phyloP scores from a whole-genome alignment of 2,797 vertebrate species.

The Hydrocynus forskahlii region DNA sequence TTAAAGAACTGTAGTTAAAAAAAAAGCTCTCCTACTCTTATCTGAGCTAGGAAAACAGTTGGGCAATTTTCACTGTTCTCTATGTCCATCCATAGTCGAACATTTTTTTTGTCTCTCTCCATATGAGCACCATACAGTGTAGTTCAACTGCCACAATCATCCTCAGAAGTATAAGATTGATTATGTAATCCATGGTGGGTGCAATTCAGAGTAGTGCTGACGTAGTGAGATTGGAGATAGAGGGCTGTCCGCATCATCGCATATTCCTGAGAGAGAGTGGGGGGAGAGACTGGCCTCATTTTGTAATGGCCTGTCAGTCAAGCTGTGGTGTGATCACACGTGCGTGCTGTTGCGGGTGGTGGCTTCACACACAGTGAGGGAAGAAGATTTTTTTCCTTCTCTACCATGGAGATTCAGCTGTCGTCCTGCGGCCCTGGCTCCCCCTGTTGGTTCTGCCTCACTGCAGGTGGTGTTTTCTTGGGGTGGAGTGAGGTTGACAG shows the following conservation, averaged over 20 bases:
- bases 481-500: slow-evolving; percentile 9
- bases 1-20: not conserved
- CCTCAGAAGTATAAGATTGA: slow-evolving; percentile 26
- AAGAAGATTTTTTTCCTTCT: slow-evolving; percentile 14
- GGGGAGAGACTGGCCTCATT: slow-evolving; percentile 42
- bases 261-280: slow-evolving; percentile 39
- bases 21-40: not conserved
- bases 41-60: not conserved
- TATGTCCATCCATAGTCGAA: not conserved
- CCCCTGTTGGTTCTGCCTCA: slow-evolving; percentile 34
- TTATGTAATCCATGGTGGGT: slow-evolving; percentile 45
- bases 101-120: not conserved
- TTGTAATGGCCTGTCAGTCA: slow-evolving; percentile 48
- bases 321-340: slow-evolving; percentile 49
- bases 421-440: slow-evolving; percentile 16
- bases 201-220: slow-evolving; percentile 14
- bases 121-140: not conserved
- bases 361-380: slow-evolving; percentile 27
- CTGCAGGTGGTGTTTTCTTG: slow-evolving; percentile 42
- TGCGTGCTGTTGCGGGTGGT: slow-evolving; percentile 27
- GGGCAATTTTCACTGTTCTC: not conserved
- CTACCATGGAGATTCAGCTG: slow-evolving; percentile 32
- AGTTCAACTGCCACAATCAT: not conserved
- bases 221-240: slow-evolving; percentile 28
- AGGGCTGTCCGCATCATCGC: slow-evolving; percentile 33